Base-by-base conservation (phyloP, 2,888 invertebrate genomes). In the Brenthis ino region DNA sequence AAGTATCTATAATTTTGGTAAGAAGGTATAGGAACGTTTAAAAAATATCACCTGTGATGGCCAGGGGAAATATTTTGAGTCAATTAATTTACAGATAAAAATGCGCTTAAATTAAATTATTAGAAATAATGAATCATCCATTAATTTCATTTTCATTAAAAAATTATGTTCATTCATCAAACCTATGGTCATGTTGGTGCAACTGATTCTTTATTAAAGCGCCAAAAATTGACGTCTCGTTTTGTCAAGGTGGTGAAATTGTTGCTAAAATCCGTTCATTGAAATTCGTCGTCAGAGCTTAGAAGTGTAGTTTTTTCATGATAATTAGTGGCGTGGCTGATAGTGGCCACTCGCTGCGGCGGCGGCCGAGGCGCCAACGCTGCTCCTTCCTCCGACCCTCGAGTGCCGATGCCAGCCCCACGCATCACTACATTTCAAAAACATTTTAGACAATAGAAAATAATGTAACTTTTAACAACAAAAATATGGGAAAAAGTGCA, bases 261-360 rank as follows among this genome's bases (percentile, higher is more conserved):
- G n/a, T 54, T 51, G 50, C 24, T n/a, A 55, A 33, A 53, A 66
- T 48, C 51, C 13, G 57, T 82, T 94, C 94, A 97, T 94, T 97
- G 97, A 89, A 97, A 97, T 89, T 99, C 99, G 87, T 99, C 99
- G 85, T 99, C 99, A 76, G 98, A 98, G 93, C 98, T 98, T 77
- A 99, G 95, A 75, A 99, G 94, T 94, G 98, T 98, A 53, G 98
- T 98, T 93, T 98, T 98, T 94, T 99, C 99, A 89, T 97, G 98
- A 93, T 98, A 98, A 89, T 96, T 96, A 75, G 90, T 84, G 63
- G 87, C 86, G 80, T 96, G 95, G 77, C 95, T 95, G 85, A 96
- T 96, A 79, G 96, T 96, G 50, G 97, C 95, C 67, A 96, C 96
- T 56, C 96, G 95, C 80, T 96, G 95, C 48, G 95, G 95, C 64